Evolutionary conservation across 2,888 invertebrate genomes (phyloP).

Genomic region (Rosalia funebris): DNA sequence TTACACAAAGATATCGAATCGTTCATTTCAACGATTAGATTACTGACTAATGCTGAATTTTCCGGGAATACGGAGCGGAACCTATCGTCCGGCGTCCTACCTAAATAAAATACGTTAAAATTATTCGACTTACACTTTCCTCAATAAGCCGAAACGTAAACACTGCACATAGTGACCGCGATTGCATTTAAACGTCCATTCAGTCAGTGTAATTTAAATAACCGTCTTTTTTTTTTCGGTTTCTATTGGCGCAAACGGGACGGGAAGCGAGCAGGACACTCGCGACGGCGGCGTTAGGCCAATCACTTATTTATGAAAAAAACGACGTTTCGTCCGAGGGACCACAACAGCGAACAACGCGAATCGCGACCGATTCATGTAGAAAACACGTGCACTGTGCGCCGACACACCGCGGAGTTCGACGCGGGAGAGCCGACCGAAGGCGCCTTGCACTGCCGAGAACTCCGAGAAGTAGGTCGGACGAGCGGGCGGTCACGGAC

Average conservation of each 20-base stretch:
- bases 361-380: constrained; percentile 31
- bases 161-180: too few relatives aligned
- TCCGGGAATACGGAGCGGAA: background rate
- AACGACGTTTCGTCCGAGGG: background rate
- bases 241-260: too few relatives aligned
- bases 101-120: too few relatives aligned
- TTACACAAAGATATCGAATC: constrained; percentile 12
- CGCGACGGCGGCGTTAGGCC: too few relatives aligned
- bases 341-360: constrained; percentile 26
- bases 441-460: constrained; percentile 44
- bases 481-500: constrained; percentile 53
- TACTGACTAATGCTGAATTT: background rate
- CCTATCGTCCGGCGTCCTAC: too few relatives aligned
- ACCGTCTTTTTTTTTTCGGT: too few relatives aligned
- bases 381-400: constrained; percentile 42
- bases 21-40: constrained; percentile 6
- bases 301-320: too few relatives aligned
- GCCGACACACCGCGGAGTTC: constrained; percentile 33
- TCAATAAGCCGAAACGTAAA: too few relatives aligned
- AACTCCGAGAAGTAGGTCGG: constrained; percentile 52
- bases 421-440: constrained; percentile 38
- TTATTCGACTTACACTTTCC: too few relatives aligned
- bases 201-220: too few relatives aligned
- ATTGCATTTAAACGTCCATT: too few relatives aligned
- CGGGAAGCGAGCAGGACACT: too few relatives aligned